phyloP scores from a whole-genome alignment of 2,113 vertebrate genomes.

The Muntiacus reevesi region DNA sequence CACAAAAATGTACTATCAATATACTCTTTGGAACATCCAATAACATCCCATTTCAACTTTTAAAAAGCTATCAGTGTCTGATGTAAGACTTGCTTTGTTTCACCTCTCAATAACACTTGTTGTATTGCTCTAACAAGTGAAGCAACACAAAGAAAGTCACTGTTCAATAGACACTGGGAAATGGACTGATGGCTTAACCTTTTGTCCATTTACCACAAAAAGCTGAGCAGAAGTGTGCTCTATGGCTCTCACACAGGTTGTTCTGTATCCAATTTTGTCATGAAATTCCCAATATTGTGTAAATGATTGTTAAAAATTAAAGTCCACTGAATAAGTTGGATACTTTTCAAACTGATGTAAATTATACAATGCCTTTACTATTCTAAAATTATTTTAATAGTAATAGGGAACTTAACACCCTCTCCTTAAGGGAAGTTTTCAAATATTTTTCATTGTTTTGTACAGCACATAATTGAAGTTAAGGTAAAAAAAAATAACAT shows the following conservation, averaged over 20 bases:
- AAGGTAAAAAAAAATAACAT: neutral
- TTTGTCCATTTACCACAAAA: constrained; percentile 8
- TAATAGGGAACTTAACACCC: neutral
- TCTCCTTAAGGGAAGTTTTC: neutral
- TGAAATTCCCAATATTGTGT: neutral
- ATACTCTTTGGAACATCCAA: constrained; percentile 54
- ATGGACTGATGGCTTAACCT: constrained; percentile 75
- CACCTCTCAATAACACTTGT: constrained; percentile 63
- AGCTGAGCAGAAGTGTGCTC: neutral
- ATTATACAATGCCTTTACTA: neutral
- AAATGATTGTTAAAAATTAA: constrained; percentile 33
- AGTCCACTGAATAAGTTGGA: neutral
- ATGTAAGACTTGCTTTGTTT: constrained; percentile 73
- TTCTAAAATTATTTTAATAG: constrained; percentile 1
- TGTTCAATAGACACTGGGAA: constrained; percentile 67
- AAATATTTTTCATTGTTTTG: constrained; percentile 14
- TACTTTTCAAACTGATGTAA: neutral
- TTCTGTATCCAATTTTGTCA: neutral
- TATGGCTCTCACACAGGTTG: neutral
- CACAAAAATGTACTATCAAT: constrained; percentile 47
- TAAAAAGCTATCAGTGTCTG: constrained; percentile 55
- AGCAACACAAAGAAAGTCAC: constrained; percentile 61
- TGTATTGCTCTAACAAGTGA: constrained; percentile 51
- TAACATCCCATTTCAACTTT: constrained; percentile 55
- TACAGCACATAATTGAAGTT: neutral